Base-by-base conservation (phyloP, 2,113 vertebrate genomes). In the Bostrychus sinensis region DNA sequence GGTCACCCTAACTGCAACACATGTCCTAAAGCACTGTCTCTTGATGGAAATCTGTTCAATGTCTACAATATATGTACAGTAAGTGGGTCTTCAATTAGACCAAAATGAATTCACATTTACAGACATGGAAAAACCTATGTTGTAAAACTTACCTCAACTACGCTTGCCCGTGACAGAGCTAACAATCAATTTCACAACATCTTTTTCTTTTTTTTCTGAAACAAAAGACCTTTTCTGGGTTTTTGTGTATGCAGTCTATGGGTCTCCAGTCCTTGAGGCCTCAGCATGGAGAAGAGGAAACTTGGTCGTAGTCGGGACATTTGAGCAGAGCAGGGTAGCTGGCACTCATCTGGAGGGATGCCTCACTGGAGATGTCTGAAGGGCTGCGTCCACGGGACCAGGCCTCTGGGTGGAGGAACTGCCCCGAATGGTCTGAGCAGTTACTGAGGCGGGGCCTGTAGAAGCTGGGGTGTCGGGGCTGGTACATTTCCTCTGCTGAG, bases 401-500 rank as follows among this genome's bases (percentile, higher is more conserved):
- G 1, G 91, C 84, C 0, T 94, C 92, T 0, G 94, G 94, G 70
- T 95, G 94, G 64, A 95, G 82, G 89, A 94, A 95, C 78, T 94
- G 94, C 10, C 93, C 91, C 0, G 93, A 95, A 88, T 94, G 94
- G 81, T 95, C 92, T 0, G 94, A 95, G 90, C 94, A 94, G 92
- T 94, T 94, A 85, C 94, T 95, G 65, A 94, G 91, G 0, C 94
- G 93, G 1, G 94, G 93, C 0, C 90, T 90, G 86, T 94, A 94
- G 90, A 94, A 94, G 63, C 85, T 60, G 0, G 92, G 90, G 54
- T 93, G 93, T 0, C 57, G 79, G 3, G 92, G 93, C 19, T 92
- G 81, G 85, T 93, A 94, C 23, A 91, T 81, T 63, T 94, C 93
- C 81, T 94, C 93, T 0, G 93, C 92, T 0, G 93, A 89, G 82